These are phyloP conservation scores for Delphinus delphis DNA, from an alignment of 2,113 vertebrate genomes.

Conservation along the genomic window DNA sequence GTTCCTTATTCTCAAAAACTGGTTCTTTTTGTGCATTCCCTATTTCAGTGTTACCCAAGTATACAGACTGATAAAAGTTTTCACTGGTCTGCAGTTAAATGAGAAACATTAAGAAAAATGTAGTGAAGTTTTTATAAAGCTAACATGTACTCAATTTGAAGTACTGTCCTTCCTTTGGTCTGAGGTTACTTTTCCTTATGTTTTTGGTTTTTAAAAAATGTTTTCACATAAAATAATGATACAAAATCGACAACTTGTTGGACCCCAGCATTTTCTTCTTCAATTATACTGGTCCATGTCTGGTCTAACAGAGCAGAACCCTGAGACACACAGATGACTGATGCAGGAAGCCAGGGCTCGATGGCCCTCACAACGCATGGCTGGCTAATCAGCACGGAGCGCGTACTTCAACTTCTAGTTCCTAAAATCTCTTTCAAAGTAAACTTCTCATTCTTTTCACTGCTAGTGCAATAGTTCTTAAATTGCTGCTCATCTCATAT, in stretches of 20 bases:
- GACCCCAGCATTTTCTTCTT: background rate
- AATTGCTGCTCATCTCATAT: background rate
- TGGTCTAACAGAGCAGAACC: background rate
- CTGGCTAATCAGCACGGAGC: background rate
- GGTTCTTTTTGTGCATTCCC: background rate
- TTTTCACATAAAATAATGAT: conserved; percentile 20
- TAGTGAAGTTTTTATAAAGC: background rate
- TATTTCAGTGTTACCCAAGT: background rate
- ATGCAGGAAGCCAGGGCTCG: background rate
- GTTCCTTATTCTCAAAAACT: background rate
- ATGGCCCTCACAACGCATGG: background rate
- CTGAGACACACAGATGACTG: background rate
- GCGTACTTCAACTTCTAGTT: background rate
- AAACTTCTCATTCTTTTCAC: background rate
- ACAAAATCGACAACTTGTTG: background rate
- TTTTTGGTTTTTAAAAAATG: background rate
- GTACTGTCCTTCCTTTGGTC: background rate
- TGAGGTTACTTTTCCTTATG: background rate
- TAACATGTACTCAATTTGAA: background rate
- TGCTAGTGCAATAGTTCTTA: background rate
- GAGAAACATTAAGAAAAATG: background rate
- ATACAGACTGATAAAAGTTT: background rate
- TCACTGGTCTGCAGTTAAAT: background rate
- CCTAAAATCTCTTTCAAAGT: background rate
- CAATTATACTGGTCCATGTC: background rate